Conservation (phyloP, 2,797 vertebrate species). For the Dermochelys coriacea region DNA sequence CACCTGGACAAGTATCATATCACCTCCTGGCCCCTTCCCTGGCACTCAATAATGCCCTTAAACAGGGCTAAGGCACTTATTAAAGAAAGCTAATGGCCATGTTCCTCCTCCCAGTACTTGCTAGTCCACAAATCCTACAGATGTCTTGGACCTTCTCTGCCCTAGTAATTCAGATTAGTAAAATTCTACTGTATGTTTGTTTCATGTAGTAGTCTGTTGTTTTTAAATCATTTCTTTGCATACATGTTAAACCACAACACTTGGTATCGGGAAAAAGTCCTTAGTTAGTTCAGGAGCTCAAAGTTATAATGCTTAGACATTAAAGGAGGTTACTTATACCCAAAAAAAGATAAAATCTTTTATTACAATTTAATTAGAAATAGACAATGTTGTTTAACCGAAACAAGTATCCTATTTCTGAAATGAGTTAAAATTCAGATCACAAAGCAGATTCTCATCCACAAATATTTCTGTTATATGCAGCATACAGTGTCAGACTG, state of each 20-base stretch:
- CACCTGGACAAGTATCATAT: background rate
- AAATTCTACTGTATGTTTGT: background rate
- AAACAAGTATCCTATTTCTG: constrained; percentile 47
- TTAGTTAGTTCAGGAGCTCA: background rate
- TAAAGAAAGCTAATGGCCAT: background rate
- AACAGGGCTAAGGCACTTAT: background rate
- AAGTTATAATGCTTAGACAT: constrained; percentile 1
- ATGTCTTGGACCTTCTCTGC: background rate
- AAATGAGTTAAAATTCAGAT: constrained; percentile 25
- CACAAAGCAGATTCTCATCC: background rate
- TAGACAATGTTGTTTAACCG: constrained; percentile 8
- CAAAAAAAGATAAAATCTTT: constrained; percentile 17
- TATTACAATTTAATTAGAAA: constrained; percentile 32
- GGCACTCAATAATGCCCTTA: background rate
- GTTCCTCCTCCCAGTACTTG: background rate
- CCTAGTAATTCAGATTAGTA: background rate
- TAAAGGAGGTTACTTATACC: constrained; percentile 1
- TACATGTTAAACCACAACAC: background rate
- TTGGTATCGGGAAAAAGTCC: background rate
- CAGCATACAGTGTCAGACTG: background rate
- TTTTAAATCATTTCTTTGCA: background rate
- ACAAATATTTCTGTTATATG: background rate
- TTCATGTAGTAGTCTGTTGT: background rate
- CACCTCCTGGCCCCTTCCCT: background rate
- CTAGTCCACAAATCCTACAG: background rate